A percentile compares a stretch with the other conserved stretches of the same genome.
Evolutionary conservation across 2,888 invertebrate genomes (phyloP).

Genomic region (Drosophila multiciliata): DNA sequence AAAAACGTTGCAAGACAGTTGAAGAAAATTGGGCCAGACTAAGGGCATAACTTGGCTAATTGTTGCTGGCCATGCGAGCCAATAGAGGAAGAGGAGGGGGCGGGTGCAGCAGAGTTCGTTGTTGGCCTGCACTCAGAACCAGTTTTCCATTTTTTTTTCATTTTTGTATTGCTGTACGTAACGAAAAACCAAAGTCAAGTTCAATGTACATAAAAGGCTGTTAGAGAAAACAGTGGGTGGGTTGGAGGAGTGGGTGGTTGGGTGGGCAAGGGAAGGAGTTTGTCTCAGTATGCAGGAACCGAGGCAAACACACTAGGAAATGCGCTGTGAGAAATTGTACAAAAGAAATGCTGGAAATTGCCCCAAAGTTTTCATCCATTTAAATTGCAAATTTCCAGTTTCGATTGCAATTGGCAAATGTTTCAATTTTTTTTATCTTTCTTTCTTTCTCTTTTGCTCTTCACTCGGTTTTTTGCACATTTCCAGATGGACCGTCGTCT

Average conservation of each 20-base stretch:
- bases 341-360: constrained; percentile 70
- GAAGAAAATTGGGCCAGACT: constrained; percentile 53
- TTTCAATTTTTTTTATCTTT: constrained; percentile 23
- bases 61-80: constrained; percentile 68
- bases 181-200: constrained; percentile 66
- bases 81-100: neutral
- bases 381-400: constrained; percentile 78
- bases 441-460: constrained; percentile 11
- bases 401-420: constrained; percentile 68
- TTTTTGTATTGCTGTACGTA: constrained; percentile 31
- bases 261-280: neutral
- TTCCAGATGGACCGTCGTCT: neutral
- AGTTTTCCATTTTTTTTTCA: constrained; percentile 38
- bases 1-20: constrained; percentile 62
- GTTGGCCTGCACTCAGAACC: constrained; percentile 50
- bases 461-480: constrained; percentile 8
- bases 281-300: constrained; percentile 28
- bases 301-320: constrained; percentile 40
- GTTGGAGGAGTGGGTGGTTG: too few species aligned
- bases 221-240: neutral
- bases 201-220: constrained; percentile 67
- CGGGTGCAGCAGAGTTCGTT: constrained; percentile 12
- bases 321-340: constrained; percentile 39
- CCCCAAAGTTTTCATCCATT: constrained; percentile 70
- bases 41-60: constrained; percentile 79